A percentile compares a stretch with the other conserved stretches of the same genome.
phyloP scores from a whole-genome alignment of 1,140 invertebrate species.

The Heliconius melpomene region DNA sequence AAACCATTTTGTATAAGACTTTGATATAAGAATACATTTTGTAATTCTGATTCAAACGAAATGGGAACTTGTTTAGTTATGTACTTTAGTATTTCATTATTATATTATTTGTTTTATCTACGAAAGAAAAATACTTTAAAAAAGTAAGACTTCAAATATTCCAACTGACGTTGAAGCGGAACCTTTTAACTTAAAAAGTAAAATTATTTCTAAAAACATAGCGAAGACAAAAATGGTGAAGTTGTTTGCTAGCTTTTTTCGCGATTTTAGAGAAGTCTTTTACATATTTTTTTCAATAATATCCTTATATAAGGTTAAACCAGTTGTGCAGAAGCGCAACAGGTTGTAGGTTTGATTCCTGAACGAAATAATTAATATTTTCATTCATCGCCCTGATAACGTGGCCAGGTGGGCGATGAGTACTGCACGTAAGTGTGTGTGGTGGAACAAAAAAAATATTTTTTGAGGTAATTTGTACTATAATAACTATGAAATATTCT shows the following conservation, averaged over 20 bases:
- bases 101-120: not conserved
- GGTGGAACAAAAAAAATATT: too few relatives aligned
- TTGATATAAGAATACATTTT: not conserved
- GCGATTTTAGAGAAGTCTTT: not conserved
- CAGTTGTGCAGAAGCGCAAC: too few relatives aligned
- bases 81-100: not conserved
- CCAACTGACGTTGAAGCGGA: not conserved
- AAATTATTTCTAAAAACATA: not conserved
- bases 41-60: not conserved
- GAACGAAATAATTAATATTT: too few relatives aligned
- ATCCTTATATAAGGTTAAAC: too few relatives aligned
- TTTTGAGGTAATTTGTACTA: not conserved
- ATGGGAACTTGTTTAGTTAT: not conserved
- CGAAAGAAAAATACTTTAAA: not conserved
- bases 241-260: not conserved
- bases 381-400: too few relatives aligned
- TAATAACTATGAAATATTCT: not conserved
- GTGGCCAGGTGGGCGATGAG: too few relatives aligned
- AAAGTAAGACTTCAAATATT: not conserved
- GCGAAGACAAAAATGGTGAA: not conserved
- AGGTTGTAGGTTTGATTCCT: too few relatives aligned
- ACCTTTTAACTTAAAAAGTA: not conserved
- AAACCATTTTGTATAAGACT: not conserved
- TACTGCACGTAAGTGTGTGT: too few relatives aligned
- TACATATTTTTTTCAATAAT: too few relatives aligned